Evolutionary conservation across 2,113 vertebrate genomes (phyloP).

Genomic region (Ictalurus furcatus): DNA sequence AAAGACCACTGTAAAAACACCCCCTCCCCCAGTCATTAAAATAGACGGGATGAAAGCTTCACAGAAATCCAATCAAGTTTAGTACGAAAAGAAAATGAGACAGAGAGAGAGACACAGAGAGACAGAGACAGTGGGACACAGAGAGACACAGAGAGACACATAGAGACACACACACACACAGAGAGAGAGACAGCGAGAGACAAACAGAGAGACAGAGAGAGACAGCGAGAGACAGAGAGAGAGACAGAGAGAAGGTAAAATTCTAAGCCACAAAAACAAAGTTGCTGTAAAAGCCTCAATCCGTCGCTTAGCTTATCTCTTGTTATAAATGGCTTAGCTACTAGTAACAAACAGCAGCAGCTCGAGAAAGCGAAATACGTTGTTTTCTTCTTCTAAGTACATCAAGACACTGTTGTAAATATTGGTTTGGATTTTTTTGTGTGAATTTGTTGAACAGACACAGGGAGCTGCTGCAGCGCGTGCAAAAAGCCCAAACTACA

Average conservation of each 20-base stretch:
- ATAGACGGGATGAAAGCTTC: constrained; percentile 44
- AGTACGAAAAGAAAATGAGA: background rate
- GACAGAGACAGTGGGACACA: too few relatives aligned
- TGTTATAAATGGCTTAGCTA: background rate
- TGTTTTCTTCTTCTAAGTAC: too few relatives aligned
- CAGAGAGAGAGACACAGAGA: too few relatives aligned
- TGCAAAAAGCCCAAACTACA: background rate
- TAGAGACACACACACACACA: too few relatives aligned
- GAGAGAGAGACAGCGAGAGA: too few relatives aligned
- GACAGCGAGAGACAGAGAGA: too few relatives aligned
- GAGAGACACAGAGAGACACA: too few relatives aligned
- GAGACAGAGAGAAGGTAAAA: too few relatives aligned
- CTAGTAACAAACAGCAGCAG: background rate
- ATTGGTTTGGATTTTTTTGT: background rate
- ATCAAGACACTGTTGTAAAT: background rate
- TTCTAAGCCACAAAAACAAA: background rate
- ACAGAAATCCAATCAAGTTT: constrained; percentile 35
- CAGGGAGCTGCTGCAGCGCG: background rate
- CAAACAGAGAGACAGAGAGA: too few relatives aligned
- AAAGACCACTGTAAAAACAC: constrained; percentile 47
- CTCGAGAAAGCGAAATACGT: background rate
- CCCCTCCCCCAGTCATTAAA: constrained; percentile 52
- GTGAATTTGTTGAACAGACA: background rate
- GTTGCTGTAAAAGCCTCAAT: background rate
- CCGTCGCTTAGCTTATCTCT: background rate